Evolutionary conservation across 2,888 invertebrate species (phyloP).

Genomic region (Heterodera filipjevi): DNA sequence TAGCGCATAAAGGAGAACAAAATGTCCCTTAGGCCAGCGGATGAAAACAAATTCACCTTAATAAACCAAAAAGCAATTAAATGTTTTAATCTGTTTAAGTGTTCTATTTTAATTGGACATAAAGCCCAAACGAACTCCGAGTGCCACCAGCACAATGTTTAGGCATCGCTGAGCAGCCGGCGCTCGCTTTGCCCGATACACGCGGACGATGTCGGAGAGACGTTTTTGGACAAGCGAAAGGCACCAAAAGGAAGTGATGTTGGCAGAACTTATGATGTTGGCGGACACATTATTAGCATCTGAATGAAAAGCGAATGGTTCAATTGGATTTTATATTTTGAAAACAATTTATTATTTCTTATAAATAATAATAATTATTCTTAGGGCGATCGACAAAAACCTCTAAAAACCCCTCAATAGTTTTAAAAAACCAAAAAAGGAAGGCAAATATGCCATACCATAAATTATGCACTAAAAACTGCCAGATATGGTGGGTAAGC

Average conservation of each 20-base stretch:
- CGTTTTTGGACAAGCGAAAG: conserved; percentile 12
- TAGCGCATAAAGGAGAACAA: conserved; percentile 57
- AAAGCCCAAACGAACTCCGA: conserved; percentile 45
- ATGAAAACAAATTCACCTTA: conserved; percentile 12
- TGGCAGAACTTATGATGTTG: neutral
- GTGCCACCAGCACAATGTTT: conserved; percentile 51
- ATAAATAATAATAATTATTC: no score
- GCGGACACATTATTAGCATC: neutral
- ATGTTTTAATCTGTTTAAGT: neutral
- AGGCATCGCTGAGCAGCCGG: conserved; percentile 27
- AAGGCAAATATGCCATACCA: no score
- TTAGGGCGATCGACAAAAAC: no score
- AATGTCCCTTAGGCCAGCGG: conserved; percentile 51
- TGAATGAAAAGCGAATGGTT: no score
- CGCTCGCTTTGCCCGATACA: conserved; percentile 28
- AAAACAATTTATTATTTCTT: no score
- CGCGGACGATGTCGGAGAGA: conserved; percentile 37
- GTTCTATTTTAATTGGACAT: no score
- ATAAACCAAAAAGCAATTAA: neutral
- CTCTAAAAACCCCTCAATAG: no score
- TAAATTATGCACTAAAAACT: no score
- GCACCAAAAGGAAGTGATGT: neutral
- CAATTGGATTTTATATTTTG: no score
- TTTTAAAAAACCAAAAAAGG: no score
- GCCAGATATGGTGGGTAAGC: no score